Evolutionary conservation across 2,888 invertebrate species (phyloP), one percentile per base, ranked within the genome.

Genomic region (Myopa tessellatipennis): DNA sequence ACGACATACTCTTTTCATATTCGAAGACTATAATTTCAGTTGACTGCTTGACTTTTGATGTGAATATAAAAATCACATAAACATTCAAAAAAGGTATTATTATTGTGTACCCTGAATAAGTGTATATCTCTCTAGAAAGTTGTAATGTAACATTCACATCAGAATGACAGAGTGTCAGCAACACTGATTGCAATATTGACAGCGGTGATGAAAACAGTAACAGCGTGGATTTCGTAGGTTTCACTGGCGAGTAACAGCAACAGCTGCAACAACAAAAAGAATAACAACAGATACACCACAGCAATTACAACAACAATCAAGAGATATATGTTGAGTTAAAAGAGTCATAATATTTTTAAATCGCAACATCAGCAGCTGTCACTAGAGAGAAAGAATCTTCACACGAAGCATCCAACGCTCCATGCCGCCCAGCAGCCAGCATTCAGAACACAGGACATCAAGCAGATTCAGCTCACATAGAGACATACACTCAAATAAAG

Each of bases 301-400:
- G 26, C 26, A 26, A 26, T 2, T 26, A 26, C 2, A 26, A 26
- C 26, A 26, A 26, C 26, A 26, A 26, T 2, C 26, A 26, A 26
- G 36, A 10, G 34, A 67, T n/a, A 8, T 38, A 36, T n/a, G 38
- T 38, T 36, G 40, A 16, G 67, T 67, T 67, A 18, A 67, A 38
- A 40, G 67, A 67, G 67, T 40, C 40, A 40, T 40, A 67, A 40
- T 40, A 67, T 40, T 67, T 67, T 67, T 67, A 67, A 67, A 40
- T 67, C 16, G 67, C 36, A 36, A 40, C 16, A 36, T 36, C 67
- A 40, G 36, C 67, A 36, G 67, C 67, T 40, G 67, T 16, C 40
- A 67, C 16, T 40, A n/a, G 36, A 10, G 36, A 67, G n/a, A n/a
- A 40, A 5, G 67, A 40, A 67, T 18, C 40, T 67, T n/a, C 67